Base-by-base conservation (phyloP, 1,140 invertebrate species). In the Kradibia gibbosae region DNA sequence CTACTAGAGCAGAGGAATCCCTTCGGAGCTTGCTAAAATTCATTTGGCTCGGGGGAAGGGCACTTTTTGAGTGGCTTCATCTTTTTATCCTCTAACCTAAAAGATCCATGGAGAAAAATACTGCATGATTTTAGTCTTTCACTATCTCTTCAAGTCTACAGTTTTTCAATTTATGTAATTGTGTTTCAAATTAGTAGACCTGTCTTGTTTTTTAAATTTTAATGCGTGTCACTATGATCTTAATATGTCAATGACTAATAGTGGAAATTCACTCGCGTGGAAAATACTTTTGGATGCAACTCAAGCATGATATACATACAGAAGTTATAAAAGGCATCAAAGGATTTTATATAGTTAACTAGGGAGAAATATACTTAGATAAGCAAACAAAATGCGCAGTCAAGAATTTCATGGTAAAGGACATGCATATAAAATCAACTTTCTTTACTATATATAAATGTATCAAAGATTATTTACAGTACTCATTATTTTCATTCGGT, bases 21-120 rank as follows among this genome's bases (percentile, higher is more conserved):
- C 71, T 82, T 31, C 67, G 84, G 81, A 83, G 77, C 80, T 83
- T n/a, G 74, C 82, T 84, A 84, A 84, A 85, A 85, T 85, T 83
- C 81, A 83, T 85, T 84, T 77, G 74, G 60, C 74, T 81, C n/a
- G 45, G 50, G 82, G 57, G 81, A 77, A 83, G 75, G 81, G 83
- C 79, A 81, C 82, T 85, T 84, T 82, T 80, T 80, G 72, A 62
- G 80, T 60, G 74, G 75, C 77, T 82, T 70, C 71, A 53, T 70
- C 78, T 85, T 85, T 84, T 83, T 82, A 84, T 82, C 73, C 76
- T 75, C 78, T 84, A 82, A 84, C 76, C 74, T 60, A 72, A 85
- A 85, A 82, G 84, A 85, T 85, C 83, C 82, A 84, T 72, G 20
- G 84, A 85, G 83, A 73, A 73, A 84, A 83, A 78, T 81, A 76